phyloP scores from a whole-genome alignment of 1,140 invertebrate species.

The Sinonovacula constricta region DNA sequence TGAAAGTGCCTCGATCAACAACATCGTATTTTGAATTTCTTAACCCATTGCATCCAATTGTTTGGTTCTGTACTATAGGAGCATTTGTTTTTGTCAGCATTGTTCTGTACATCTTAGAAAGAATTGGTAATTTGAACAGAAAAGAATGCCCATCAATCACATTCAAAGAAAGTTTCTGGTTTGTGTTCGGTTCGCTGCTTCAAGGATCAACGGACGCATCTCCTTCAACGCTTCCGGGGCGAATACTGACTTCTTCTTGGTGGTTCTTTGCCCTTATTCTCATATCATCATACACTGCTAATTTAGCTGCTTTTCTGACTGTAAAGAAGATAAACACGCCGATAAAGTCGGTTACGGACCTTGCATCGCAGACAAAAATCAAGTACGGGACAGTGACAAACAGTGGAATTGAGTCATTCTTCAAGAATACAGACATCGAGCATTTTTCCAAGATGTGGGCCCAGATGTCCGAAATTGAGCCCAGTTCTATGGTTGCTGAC shows the following conservation, averaged over 20 bases:
- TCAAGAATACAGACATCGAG: conserved; percentile 94
- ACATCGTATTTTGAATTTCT: conserved; percentile 94
- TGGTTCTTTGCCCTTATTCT: conserved; percentile 78
- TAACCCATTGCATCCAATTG: conserved; percentile 93
- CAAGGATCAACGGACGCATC: conserved; percentile 72
- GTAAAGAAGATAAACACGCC: conserved; percentile 78
- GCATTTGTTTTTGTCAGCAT: conserved; percentile 89
- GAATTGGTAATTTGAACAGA: conserved; percentile 90
- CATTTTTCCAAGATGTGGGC: conserved; percentile 98
- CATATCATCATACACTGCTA: conserved; percentile 79
- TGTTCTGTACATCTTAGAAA: conserved; percentile 89
- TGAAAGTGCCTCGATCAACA: conserved; percentile 69
- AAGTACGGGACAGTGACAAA: conserved; percentile 76
- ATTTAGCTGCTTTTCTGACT: conserved; percentile 78
- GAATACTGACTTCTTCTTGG: conserved; percentile 77
- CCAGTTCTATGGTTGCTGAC: conserved; percentile 70
- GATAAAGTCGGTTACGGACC: conserved; percentile 77
- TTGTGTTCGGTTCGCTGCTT: conserved; percentile 75
- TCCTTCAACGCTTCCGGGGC: conserved; percentile 71
- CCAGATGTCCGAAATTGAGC: conserved; percentile 74
- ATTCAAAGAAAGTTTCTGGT: conserved; percentile 77
- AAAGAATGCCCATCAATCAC: conserved; percentile 63
- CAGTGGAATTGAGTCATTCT: conserved; percentile 74
- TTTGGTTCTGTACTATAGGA: conserved; percentile 76
- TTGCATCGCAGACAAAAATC: conserved; percentile 76